Evolutionary conservation across 1,140 invertebrate genomes (phyloP), one percentile per base, ranked within the genome.

Genomic region (Drosophila seguyi): DNA sequence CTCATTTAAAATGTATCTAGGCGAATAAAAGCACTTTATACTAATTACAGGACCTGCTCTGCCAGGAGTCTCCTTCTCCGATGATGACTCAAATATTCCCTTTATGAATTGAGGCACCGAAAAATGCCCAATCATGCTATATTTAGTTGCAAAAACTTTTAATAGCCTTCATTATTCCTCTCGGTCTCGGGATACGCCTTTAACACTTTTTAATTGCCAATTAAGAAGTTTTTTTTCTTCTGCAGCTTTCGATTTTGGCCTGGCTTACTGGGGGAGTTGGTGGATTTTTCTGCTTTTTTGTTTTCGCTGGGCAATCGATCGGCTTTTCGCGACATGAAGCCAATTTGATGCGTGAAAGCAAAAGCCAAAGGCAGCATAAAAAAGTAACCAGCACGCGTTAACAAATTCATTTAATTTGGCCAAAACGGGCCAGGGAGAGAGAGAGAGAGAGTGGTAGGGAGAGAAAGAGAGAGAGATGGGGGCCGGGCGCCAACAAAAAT

Each of bases 371-470:
- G 56, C 34, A 67, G 50, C 71, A 81, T 63, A 74, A 77, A 59
- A 71, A 73, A 73, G 67, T 72, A 72, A 73, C 53, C 63, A 77
- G 73, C 80, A 75, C 80, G 84, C 84, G 76, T 87, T 87, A 88
- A 84, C 73, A 78, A 88, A 88, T 81, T 88, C 85, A 88, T 88
- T 88, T 88, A 88, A 83, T 87, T 87, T 87, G 84, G 62, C 59
- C 58, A 63, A 77, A 59, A 38, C 52, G 52, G 52, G 52, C 20
- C 13, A 47, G 7, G 13, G 38, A 36, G 25, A 29, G 39, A 25
- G 1, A 42, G 42, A 6, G 27, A 13, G 10, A 41, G 65, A 13
- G 25, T 13, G 13, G 14, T 14, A n/a, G 36, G 10, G 27, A 29
- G 36, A 61, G 36, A 10, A 34, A 38, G 29, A 10, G 36, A 38